Conservation (phyloP, 2,888 invertebrate genomes). For the Serripes groenlandicus region DNA sequence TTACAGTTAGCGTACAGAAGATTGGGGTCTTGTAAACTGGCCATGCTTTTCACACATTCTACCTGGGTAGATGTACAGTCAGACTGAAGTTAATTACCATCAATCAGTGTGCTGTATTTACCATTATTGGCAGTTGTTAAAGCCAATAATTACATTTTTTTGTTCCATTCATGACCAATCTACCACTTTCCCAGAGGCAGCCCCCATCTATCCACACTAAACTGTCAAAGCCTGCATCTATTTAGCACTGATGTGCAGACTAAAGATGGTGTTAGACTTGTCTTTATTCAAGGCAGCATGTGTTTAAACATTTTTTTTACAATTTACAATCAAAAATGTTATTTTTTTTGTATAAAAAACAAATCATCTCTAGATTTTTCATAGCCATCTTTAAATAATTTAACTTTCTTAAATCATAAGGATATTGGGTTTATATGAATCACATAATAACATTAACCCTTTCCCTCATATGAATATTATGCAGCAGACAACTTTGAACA, state of each 20-base stretch:
- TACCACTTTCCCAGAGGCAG: not conserved
- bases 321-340: too few species aligned
- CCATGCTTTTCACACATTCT: conserved; percentile 14
- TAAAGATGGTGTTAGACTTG: too few species aligned
- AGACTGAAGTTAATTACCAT: conserved; percentile 10
- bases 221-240: not conserved
- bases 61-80: not conserved
- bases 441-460: too few species aligned
- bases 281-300: too few species aligned
- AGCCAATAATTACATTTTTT: not conserved
- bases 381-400: too few species aligned
- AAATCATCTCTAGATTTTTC: too few species aligned
- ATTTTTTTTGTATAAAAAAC: too few species aligned
- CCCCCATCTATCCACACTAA: not conserved
- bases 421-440: too few species aligned
- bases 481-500: too few species aligned
- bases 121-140: not conserved
- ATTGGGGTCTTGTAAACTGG: not conserved
- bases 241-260: not conserved
- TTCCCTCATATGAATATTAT: too few species aligned
- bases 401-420: too few species aligned
- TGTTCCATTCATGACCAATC: not conserved
- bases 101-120: not conserved
- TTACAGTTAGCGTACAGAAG: conserved; percentile 16
- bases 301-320: too few species aligned